Evolutionary conservation across 1,140 invertebrate genomes (phyloP).

Genomic region (Halictus rubicundus): DNA sequence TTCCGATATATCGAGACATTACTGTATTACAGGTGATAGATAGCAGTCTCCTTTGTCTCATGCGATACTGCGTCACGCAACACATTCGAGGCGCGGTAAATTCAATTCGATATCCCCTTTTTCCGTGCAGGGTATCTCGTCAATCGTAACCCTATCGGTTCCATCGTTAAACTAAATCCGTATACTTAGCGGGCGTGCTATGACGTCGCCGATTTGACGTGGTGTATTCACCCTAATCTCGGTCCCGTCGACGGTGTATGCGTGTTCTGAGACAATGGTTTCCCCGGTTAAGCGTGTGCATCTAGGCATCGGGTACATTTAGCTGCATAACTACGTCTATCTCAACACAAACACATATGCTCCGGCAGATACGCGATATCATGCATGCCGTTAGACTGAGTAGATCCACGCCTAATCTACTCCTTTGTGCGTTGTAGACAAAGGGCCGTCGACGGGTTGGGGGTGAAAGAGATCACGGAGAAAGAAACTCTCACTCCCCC

Average conservation of each 20-base stretch:
- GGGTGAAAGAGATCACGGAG: constrained; percentile 9
- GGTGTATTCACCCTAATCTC: constrained; percentile 30
- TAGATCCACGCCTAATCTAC: constrained; percentile 39
- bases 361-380: constrained; percentile 34
- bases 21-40: too few relatives aligned
- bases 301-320: constrained; percentile 18
- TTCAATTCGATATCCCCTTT: too few relatives aligned
- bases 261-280: constrained; percentile 50
- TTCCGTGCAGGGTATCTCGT: neutral
- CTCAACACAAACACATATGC: constrained; percentile 8
- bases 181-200: neutral
- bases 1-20: too few relatives aligned
- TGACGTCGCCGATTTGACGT: constrained; percentile 1
- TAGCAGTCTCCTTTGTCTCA: too few relatives aligned
- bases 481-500: constrained; percentile 22
- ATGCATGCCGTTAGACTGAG: constrained; percentile 28
- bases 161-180: constrained; percentile 6
- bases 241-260: constrained; percentile 13
- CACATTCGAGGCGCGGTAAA: too few relatives aligned
- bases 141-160: neutral
- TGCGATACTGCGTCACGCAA: too few relatives aligned
- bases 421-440: constrained; percentile 47
- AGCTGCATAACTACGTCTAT: constrained; percentile 20
- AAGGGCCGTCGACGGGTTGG: neutral
- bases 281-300: constrained; percentile 35